Percentiles rank a stretch among this genome's conserved stretches.
Conservation (phyloP, 1,140 invertebrate species). For the Drosophila asahinai region DNA sequence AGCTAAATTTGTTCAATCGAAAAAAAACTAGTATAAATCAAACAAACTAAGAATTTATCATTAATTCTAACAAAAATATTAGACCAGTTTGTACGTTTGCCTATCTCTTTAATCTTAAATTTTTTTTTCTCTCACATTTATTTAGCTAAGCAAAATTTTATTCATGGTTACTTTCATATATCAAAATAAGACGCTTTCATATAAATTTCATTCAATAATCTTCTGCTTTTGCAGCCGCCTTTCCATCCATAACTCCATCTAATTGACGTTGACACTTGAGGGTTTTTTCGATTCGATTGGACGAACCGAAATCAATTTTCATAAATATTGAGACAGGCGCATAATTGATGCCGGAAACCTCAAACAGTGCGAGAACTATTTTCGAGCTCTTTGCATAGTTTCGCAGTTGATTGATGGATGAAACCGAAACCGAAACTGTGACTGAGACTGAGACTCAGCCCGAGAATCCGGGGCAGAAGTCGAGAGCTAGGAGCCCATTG, state of each 20-base stretch:
- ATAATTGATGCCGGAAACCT: slow-evolving; percentile 70
- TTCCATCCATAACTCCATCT: slow-evolving; percentile 48
- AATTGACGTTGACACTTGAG: slow-evolving; percentile 78
- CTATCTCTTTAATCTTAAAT: background rate
- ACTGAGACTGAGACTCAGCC: slow-evolving; percentile 22
- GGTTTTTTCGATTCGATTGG: slow-evolving; percentile 33
- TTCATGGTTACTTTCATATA: background rate
- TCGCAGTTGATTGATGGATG: slow-evolving; percentile 71
- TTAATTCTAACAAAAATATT: too few species aligned
- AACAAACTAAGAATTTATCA: too few species aligned
- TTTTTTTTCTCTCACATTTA: background rate
- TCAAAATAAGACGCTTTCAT: background rate
- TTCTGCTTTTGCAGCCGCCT: background rate
- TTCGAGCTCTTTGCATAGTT: slow-evolving; percentile 56
- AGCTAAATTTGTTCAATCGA: too few species aligned
- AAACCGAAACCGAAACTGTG: slow-evolving; percentile 31
- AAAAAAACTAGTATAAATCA: too few species aligned
- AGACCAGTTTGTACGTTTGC: background rate
- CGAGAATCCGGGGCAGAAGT: slow-evolving; percentile 34
- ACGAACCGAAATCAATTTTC: slow-evolving; percentile 75
- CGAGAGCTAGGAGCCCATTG: slow-evolving; percentile 9
- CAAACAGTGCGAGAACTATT: slow-evolving; percentile 53
- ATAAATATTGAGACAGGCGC: slow-evolving; percentile 81
- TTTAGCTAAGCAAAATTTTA: background rate
- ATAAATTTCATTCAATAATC: background rate